A percentile compares a stretch with the other conserved stretches of the same genome.
Conservation (phyloP, 2,797 vertebrate genomes). For the Sebastes nivosus region DNA sequence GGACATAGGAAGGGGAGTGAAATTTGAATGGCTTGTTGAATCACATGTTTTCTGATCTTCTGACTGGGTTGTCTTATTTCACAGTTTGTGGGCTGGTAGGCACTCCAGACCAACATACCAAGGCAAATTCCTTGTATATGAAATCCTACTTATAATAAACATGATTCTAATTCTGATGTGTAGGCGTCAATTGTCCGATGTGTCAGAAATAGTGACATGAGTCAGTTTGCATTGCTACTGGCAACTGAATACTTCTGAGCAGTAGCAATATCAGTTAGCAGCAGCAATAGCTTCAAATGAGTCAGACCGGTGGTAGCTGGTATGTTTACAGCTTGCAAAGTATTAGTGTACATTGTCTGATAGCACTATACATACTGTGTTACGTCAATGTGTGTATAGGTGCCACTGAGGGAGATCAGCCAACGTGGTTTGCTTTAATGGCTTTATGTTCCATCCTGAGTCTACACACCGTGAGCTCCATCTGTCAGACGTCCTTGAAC, state of each 20-base stretch:
- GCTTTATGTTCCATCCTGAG: background rate
- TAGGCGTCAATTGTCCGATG: background rate
- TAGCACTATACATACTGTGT: background rate
- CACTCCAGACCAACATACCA: background rate
- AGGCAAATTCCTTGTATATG: background rate
- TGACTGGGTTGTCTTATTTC: too few species aligned
- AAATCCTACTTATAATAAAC: background rate
- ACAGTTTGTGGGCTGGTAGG: background rate
- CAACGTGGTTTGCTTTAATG: background rate
- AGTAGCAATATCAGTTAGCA: too few species aligned
- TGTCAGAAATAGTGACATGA: too few species aligned
- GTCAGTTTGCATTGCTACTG: too few species aligned
- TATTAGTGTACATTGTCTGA: too few species aligned
- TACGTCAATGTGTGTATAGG: background rate
- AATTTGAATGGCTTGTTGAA: too few species aligned
- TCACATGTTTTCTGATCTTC: too few species aligned
- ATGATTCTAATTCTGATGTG: background rate
- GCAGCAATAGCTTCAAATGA: too few species aligned
- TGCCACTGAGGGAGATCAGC: background rate
- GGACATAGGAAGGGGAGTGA: too few species aligned
- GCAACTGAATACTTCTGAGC: too few species aligned
- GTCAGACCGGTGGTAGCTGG: background rate
- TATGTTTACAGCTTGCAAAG: background rate
- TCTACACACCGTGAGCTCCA: background rate
- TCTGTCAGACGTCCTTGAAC: conserved; percentile 26